phyloP scores from a whole-genome alignment of 1,140 invertebrate species.

The Achroia grisella region DNA sequence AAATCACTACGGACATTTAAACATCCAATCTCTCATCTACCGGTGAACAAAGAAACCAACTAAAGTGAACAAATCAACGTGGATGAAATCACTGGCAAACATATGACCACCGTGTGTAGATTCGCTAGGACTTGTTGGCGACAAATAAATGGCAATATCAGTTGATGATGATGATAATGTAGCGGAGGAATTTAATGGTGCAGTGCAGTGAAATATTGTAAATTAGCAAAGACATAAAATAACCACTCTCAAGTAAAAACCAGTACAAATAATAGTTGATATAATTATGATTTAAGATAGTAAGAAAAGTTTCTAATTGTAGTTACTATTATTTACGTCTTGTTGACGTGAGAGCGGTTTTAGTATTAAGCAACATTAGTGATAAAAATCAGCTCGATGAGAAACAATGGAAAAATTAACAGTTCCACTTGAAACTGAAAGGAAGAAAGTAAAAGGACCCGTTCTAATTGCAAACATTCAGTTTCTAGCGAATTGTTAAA shows the following conservation, averaged over 20 bases:
- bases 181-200: too few species aligned
- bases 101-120: constrained; percentile 72
- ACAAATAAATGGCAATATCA: constrained; percentile 7
- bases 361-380: not conserved
- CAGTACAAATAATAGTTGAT: too few species aligned
- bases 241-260: too few species aligned
- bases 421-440: constrained; percentile 16
- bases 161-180: constrained; percentile 1
- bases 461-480: constrained; percentile 5
- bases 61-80: constrained; percentile 64
- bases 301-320: too few species aligned
- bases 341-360: not conserved
- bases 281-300: too few species aligned
- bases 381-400: not conserved
- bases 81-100: constrained; percentile 61
- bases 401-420: constrained; percentile 7
- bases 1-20: constrained; percentile 68
- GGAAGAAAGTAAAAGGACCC: not conserved
- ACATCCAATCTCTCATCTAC: constrained; percentile 64
- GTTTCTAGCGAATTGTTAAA: constrained; percentile 14
- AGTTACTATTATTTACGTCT: too few species aligned
- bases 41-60: constrained; percentile 50
- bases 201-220: too few species aligned
- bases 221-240: too few species aligned
- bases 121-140: constrained; percentile 63